A percentile compares a stretch with the other conserved stretches of the same genome.
Conservation (phyloP, 2,797 vertebrate genomes). For the Coreius guichenoti region DNA sequence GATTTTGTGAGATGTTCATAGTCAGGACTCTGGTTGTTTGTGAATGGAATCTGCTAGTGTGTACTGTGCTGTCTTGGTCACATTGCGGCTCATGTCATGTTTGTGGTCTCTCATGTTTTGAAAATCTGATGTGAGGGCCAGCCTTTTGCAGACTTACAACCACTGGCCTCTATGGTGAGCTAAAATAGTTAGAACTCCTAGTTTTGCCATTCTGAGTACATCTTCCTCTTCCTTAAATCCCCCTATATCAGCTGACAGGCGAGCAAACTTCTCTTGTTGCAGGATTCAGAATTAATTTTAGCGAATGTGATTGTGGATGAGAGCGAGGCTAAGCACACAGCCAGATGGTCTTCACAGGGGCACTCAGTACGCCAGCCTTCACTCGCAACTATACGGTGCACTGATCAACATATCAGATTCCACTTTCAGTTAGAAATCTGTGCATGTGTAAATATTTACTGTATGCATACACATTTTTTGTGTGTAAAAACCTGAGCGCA, state of each 20-base stretch:
- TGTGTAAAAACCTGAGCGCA: too few relatives aligned
- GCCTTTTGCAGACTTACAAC: background rate
- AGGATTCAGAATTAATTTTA: slow-evolving; percentile 60
- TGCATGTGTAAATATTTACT: slow-evolving; percentile 8
- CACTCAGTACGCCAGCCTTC: slow-evolving; percentile 20
- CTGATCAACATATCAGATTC: slow-evolving; percentile 11
- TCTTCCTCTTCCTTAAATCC: slow-evolving; percentile 52
- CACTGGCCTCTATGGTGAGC: background rate
- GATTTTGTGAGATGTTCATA: too few relatives aligned
- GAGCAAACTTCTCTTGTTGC: slow-evolving; percentile 42
- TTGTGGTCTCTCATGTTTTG: too few relatives aligned
- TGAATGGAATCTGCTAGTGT: too few relatives aligned
- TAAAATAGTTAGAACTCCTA: background rate
- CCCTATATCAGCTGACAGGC: slow-evolving; percentile 50
- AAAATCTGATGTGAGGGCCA: too few relatives aligned
- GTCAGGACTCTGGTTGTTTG: too few relatives aligned
- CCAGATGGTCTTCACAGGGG: slow-evolving; percentile 58
- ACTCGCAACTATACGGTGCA: background rate
- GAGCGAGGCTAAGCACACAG: slow-evolving; percentile 43
- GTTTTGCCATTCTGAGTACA: background rate
- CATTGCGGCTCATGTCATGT: too few relatives aligned
- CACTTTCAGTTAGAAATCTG: background rate
- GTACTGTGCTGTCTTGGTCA: too few relatives aligned
- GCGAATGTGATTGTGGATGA: slow-evolving; percentile 52
- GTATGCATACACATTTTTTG: background rate